Conservation (phyloP, 2,888 invertebrate species). For the Psococerastis gibbosa region DNA sequence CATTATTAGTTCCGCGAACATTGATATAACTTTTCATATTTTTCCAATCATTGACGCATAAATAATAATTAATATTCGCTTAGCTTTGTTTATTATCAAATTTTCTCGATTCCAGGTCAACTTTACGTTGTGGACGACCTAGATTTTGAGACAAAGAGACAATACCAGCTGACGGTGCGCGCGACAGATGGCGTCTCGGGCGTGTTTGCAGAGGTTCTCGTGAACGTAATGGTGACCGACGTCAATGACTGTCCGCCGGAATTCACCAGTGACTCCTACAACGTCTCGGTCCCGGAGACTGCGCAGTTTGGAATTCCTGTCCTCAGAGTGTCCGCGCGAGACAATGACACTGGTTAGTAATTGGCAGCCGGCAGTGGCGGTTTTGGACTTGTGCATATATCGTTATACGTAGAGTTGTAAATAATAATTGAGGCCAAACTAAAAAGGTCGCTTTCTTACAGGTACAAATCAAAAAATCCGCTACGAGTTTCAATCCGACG, state of each 20-base stretch:
- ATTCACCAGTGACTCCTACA: conserved; percentile 58
- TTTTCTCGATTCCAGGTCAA: no score
- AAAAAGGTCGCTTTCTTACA: conserved; percentile 20
- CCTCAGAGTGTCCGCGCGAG: conserved; percentile 49
- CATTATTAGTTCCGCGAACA: no score
- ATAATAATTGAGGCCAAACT: no score
- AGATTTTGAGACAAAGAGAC: conserved; percentile 65
- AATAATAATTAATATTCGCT: no score
- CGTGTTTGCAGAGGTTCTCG: conserved; percentile 65
- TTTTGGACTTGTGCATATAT: no score
- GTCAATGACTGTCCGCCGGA: conserved; percentile 83
- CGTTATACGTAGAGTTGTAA: no score
- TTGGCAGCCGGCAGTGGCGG: no score
- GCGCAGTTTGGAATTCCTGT: conserved; percentile 54
- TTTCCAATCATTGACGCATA: no score
- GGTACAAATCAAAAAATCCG: conserved; percentile 43
- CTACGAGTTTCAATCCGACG: conserved; percentile 46
- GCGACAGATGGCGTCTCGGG: conserved; percentile 86
- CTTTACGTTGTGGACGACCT: conserved; percentile 70
- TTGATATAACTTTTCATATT: no score
- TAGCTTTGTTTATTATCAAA: no score
- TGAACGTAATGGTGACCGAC: conserved; percentile 62
- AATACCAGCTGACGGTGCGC: conserved; percentile 61
- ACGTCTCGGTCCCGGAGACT: conserved; percentile 65
- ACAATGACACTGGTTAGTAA: conserved; percentile 46